A percentile compares a stretch with the other conserved stretches of the same genome.
Evolutionary conservation across 2,888 invertebrate species (phyloP).

Genomic region (Seira ritae): DNA sequence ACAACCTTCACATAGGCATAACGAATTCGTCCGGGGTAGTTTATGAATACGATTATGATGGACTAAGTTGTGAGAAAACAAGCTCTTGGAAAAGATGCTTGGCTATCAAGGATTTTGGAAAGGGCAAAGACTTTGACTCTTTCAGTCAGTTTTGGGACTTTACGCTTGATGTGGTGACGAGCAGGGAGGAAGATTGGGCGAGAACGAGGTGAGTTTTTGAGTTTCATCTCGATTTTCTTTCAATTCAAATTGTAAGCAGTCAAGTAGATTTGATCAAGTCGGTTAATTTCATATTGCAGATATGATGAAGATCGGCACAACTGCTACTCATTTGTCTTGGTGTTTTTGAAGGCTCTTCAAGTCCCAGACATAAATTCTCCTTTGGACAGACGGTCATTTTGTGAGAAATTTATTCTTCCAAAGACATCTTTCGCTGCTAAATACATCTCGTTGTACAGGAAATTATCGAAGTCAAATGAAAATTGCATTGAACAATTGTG

Average conservation of each 20-base stretch:
- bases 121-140: constrained; percentile 61
- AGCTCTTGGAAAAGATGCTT: constrained; percentile 78
- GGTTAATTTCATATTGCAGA: constrained; percentile 68
- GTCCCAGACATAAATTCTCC: constrained; percentile 84
- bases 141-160: constrained; percentile 82
- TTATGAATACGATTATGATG: constrained; percentile 89
- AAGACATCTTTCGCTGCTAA: constrained; percentile 88
- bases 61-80: constrained; percentile 78
- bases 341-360: constrained; percentile 85
- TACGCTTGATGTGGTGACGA: constrained; percentile 80
- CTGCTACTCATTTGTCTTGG: constrained; percentile 90
- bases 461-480: too few species aligned
- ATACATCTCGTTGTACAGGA: constrained; percentile 88
- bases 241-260: too few species aligned
- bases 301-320: constrained; percentile 88
- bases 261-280: too few species aligned
- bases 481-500: too few species aligned
- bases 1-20: constrained; percentile 93
- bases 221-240: too few species aligned
- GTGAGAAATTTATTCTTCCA: constrained; percentile 88
- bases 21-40: constrained; percentile 88
- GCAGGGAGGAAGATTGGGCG: constrained; percentile 74
- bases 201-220: constrained; percentile 73
- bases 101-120: constrained; percentile 70
- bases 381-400: constrained; percentile 83